Evolutionary conservation across 2,888 invertebrate species (phyloP).

Genomic region (Drosophila niveifrons): DNA sequence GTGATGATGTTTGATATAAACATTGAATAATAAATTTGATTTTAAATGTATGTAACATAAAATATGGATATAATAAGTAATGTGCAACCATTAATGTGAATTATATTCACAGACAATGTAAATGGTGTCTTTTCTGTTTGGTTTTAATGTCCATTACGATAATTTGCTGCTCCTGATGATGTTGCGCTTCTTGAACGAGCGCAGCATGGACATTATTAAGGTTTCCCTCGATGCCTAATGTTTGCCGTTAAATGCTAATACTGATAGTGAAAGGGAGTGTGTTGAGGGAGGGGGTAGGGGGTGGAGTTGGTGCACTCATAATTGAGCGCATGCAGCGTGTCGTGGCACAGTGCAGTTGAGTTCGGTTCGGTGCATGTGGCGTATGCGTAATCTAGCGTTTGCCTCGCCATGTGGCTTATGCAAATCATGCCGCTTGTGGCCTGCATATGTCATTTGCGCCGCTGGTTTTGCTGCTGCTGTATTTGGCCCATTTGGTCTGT

Average conservation of each 20-base stretch:
- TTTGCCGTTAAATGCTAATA: conserved; percentile 33
- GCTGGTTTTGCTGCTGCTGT: conserved; percentile 4
- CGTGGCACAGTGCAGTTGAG: background rate
- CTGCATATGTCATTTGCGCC: conserved; percentile 26
- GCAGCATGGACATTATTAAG: conserved; percentile 80
- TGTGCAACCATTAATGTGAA: no score
- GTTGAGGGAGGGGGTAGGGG: no score
- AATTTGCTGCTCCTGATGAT: background rate
- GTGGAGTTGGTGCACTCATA: background rate
- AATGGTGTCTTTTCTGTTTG: no score
- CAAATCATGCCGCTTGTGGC: conserved; percentile 43
- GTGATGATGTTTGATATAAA: no score
- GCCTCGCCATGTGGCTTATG: conserved; percentile 52
- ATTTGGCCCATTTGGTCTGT: conserved; percentile 31
- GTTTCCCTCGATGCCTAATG: conserved; percentile 29
- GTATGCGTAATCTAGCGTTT: conserved; percentile 55
- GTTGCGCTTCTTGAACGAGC: conserved; percentile 23
- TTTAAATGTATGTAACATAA: no score
- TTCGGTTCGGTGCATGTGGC: conserved; percentile 19
- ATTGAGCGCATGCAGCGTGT: conserved; percentile 37
- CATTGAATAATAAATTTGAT: no score
- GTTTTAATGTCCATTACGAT: background rate
- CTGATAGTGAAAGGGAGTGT: background rate
- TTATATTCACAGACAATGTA: no score
- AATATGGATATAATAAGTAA: no score